phyloP scores from a whole-genome alignment of 1,140 invertebrate species.

The Metaphire vulgaris region DNA sequence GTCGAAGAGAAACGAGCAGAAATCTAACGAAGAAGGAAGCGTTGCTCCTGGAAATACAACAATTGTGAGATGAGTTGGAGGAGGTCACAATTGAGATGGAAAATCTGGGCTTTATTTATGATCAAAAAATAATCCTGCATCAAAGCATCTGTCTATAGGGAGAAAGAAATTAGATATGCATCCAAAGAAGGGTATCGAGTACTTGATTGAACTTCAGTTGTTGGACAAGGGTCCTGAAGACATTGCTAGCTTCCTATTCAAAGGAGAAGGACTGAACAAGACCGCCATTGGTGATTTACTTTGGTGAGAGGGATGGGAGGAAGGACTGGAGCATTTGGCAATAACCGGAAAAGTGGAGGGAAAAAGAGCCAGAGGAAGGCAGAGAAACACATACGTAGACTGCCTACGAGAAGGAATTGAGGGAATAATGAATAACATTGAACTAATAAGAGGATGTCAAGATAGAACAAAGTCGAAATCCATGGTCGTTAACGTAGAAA shows the following conservation, averaged over 20 bases:
- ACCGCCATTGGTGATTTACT: slow-evolving; percentile 98
- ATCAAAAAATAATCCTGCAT: slow-evolving; percentile 70
- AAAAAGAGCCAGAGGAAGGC: no score
- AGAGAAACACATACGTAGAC: no score
- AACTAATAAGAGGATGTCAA: no score
- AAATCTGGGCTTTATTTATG: neutral
- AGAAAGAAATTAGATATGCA: slow-evolving; percentile 99
- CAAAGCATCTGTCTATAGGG: slow-evolving; percentile 93
- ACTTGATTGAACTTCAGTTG: slow-evolving; percentile 85
- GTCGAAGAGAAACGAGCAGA: no score
- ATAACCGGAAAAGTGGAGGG: no score
- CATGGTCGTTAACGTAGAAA: no score
- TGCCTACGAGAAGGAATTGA: no score
- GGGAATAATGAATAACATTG: no score
- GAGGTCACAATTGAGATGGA: slow-evolving; percentile 9
- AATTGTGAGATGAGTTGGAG: slow-evolving; percentile 11
- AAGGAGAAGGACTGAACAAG: slow-evolving; percentile 95
- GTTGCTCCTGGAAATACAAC: no score
- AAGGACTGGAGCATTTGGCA: no score
- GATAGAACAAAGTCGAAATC: no score
- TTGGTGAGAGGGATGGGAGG: slow-evolving; percentile 86
- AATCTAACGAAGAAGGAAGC: no score
- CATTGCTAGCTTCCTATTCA: slow-evolving; percentile 84
- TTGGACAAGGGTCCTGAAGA: slow-evolving; percentile 83
- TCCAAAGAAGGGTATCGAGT: slow-evolving; percentile 98